Base-by-base conservation (phyloP, 2,888 invertebrate genomes). In the Drosophila anceps region DNA sequence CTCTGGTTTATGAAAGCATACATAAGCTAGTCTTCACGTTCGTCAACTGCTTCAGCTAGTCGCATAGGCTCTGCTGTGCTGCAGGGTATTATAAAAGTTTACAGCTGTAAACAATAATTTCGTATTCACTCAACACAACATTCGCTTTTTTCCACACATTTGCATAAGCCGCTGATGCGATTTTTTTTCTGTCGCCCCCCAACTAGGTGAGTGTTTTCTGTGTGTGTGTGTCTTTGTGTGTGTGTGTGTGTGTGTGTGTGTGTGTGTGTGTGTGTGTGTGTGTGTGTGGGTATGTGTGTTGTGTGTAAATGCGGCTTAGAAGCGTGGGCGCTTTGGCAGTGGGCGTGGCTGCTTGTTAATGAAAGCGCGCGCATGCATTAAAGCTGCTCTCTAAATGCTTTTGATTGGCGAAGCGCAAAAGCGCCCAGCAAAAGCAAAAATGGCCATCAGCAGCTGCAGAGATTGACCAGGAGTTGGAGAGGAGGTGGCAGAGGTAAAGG, bases 161-260 rank as follows among this genome's bases (percentile, higher is more conserved):
- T 90, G 86, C 86, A 90, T 86, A 86, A 90, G 86, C 86, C 79
- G 90, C 88, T 86, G 88, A 86, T 79, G 86, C 88, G 88, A 90
- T 90, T 90, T 85, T 82, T 89, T 85, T 54, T 27, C 48, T 48
- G n/a, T 54, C 33, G 53, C 54, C 6, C 27, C 65, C n/a, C 10
- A 29, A 12, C 46, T 65, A 78, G 75, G 63, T 69, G 37, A 54
- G 53, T 37, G 37, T 37, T 53, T 24, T 54, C n/a, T 66, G 29
- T 35, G 46, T 64, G 53, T 44, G 29, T 76, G 53, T 59, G n/a
- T n/a, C n/a, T n/a, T n/a, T 66, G 29, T 35, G 46, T 64, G 53
- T 44, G 29, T 76, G 53, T 66, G 29, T 35, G 46, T 64, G 53
- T 44, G 29, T 76, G 53, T 66, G 29, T 35, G 46, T 64, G 53